Percentiles rank a stretch among this genome's conserved stretches.
These are phyloP conservation scores for Sphaerophoria rueppellii DNA, from an alignment of 2,888 invertebrate genomes.

Conservation along the genomic window DNA sequence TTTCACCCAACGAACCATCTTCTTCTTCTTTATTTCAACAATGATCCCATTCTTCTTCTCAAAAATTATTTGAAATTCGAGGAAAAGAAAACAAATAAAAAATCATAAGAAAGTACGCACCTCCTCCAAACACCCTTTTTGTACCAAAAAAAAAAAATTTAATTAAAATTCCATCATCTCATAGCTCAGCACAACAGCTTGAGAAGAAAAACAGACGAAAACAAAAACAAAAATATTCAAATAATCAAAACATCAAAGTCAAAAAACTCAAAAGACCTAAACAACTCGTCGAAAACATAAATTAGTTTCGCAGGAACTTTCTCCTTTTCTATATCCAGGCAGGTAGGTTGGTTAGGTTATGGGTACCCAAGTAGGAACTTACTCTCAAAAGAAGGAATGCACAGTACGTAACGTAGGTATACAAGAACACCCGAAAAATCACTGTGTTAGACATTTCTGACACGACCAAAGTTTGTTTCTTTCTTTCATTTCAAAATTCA, in stretches of 20 bases:
- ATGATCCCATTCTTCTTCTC: too few species aligned
- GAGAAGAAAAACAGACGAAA: too few species aligned
- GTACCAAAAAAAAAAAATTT: neutral
- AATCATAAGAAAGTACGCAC: neutral
- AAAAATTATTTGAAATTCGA: too few species aligned
- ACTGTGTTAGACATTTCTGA: constrained; percentile 4
- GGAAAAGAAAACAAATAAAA: too few species aligned
- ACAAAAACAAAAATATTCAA: constrained; percentile 32
- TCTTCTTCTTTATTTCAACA: too few species aligned
- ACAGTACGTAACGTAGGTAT: too few species aligned
- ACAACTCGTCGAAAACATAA: constrained; percentile 78
- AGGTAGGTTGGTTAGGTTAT: too few species aligned
- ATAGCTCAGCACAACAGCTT: neutral
- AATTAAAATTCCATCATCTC: neutral
- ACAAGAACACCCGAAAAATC: neutral
- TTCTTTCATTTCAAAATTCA: neutral
- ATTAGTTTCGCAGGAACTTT: constrained; percentile 75
- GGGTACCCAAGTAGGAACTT: too few species aligned
- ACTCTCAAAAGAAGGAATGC: too few species aligned
- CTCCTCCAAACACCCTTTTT: neutral
- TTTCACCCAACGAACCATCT: too few species aligned
- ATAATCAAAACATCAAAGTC: constrained; percentile 23
- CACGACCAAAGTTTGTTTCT: neutral
- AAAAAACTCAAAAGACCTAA: constrained; percentile 51
- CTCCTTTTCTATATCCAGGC: neutral